Conservation (phyloP, 1,140 invertebrate genomes). For the Caerostris darwini region DNA sequence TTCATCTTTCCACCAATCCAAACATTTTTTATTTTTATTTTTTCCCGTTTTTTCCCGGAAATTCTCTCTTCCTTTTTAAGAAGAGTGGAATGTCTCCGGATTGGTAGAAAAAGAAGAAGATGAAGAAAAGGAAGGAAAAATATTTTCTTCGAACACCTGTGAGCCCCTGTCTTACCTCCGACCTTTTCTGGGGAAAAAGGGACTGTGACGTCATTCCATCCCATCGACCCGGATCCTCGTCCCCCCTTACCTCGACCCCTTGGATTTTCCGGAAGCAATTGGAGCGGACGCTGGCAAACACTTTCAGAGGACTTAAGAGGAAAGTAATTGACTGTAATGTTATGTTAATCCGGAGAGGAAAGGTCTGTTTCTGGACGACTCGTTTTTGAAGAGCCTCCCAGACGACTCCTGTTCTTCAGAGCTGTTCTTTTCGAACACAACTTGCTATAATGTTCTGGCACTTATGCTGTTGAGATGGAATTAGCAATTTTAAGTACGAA, state of each 20-base stretch:
- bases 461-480: too few relatives aligned
- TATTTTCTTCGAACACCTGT: conserved; percentile 38
- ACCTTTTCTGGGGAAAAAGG: not conserved
- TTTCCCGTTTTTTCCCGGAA: too few relatives aligned
- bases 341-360: not conserved
- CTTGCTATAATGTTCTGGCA: too few relatives aligned
- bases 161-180: conserved; percentile 5
- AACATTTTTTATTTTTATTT: too few relatives aligned
- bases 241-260: not conserved
- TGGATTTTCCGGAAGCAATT: not conserved
- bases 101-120: not conserved
- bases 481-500: too few relatives aligned
- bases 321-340: not conserved
- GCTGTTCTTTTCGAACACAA: too few relatives aligned
- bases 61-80: too few relatives aligned
- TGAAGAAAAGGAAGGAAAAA: not conserved
- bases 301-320: not conserved
- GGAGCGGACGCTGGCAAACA: not conserved
- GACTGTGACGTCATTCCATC: not conserved
- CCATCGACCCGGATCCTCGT: not conserved
- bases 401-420: too few relatives aligned
- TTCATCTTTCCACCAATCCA: too few relatives aligned
- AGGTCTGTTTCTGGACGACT: too few relatives aligned
- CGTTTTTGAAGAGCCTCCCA: too few relatives aligned
- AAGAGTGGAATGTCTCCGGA: too few relatives aligned